Evolutionary conservation across 2,797 vertebrate genomes (phyloP).

Genomic region (Bradypodion ventrale): DNA sequence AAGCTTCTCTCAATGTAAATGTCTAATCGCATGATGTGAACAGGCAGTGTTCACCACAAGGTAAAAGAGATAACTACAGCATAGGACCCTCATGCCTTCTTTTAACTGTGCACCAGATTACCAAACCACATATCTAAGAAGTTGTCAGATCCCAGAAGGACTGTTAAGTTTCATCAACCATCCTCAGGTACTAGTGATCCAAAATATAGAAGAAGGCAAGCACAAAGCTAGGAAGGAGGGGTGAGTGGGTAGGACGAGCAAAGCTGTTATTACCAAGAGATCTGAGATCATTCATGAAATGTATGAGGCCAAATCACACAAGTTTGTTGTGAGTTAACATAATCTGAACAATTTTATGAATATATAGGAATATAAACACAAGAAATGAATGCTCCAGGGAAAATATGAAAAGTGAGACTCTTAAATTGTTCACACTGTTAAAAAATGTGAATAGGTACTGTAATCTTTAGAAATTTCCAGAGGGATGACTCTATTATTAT

Average conservation of each 20-base stretch:
- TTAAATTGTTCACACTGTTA: neutral
- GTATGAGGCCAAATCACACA: neutral
- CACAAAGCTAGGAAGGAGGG: neutral
- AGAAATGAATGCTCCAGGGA: neutral
- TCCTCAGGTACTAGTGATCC: neutral
- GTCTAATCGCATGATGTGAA: neutral
- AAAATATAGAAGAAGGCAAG: neutral
- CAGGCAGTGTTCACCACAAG: neutral
- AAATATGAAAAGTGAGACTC: neutral
- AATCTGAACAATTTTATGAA: neutral
- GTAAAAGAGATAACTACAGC: too few species aligned
- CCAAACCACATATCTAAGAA: neutral
- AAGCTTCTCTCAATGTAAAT: neutral
- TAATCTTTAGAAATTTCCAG: neutral
- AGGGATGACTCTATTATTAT: neutral
- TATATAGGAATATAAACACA: neutral
- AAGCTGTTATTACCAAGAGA: neutral
- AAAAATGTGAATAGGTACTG: neutral
- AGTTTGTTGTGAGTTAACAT: neutral
- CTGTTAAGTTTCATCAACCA: neutral
- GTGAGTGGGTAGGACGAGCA: too few species aligned
- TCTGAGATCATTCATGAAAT: constrained; percentile 1
- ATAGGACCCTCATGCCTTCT: neutral
- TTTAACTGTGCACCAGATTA: neutral
- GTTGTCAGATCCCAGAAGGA: neutral